Evolutionary conservation across 2,888 invertebrate species (phyloP).

Genomic region (Tromatobia lineatoria): DNA sequence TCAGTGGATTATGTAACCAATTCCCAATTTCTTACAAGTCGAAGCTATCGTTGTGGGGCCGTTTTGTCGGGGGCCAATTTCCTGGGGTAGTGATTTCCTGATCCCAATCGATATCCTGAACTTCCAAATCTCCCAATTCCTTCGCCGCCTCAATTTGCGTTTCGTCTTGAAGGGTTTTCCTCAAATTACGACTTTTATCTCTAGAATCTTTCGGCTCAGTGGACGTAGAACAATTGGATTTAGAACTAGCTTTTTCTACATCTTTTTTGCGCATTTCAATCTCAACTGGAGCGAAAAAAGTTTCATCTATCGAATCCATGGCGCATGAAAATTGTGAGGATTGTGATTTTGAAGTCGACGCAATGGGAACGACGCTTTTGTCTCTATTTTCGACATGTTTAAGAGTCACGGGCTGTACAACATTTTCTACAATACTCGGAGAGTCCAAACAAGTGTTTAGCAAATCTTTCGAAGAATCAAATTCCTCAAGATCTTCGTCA

Average conservation of each 20-base stretch:
- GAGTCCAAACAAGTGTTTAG: slow-evolving; percentile 44
- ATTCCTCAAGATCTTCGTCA: slow-evolving; percentile 55
- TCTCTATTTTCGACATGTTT: neutral
- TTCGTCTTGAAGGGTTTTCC: slow-evolving; percentile 39
- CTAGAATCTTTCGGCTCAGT: neutral
- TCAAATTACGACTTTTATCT: neutral
- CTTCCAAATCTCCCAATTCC: slow-evolving; percentile 55
- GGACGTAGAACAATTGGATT: slow-evolving; percentile 13
- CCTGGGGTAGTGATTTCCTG: slow-evolving; percentile 59
- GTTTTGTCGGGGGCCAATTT: slow-evolving; percentile 63
- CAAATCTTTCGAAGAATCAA: slow-evolving; percentile 25
- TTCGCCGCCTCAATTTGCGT: neutral
- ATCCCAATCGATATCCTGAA: slow-evolving; percentile 64
- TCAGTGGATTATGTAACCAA: neutral
- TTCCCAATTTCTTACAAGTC: slow-evolving; percentile 69
- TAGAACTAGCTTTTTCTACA: neutral
- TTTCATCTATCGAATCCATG: slow-evolving; percentile 71
- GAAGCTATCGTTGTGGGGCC: slow-evolving; percentile 69
- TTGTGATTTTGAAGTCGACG: slow-evolving; percentile 30
- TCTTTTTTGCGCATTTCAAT: neutral
- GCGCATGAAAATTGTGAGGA: neutral
- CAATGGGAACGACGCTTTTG: neutral
- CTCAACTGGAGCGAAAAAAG: slow-evolving; percentile 74
- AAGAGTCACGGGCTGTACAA: neutral
- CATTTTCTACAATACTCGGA: neutral